A percentile compares a stretch with the other conserved stretches of the same genome.
These are phyloP conservation scores for Bucorvus abyssinicus DNA, from an alignment of 2,797 vertebrate species.

Conservation along the genomic window DNA sequence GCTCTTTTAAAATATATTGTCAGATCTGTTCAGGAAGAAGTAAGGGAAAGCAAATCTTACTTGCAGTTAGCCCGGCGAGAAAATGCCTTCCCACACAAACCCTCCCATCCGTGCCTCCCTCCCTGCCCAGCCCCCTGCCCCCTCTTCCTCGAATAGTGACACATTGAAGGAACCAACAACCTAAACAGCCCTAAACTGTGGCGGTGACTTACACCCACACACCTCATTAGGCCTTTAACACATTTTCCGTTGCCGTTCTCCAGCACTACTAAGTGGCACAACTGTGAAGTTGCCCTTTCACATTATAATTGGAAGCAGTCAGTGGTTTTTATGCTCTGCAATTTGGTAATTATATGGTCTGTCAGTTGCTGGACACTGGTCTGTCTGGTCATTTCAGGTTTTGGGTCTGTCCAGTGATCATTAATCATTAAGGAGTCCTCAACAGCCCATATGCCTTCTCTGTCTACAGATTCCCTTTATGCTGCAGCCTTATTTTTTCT, in stretches of 20 bases:
- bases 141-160: background rate
- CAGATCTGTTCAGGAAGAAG: constrained; percentile 12
- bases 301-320: constrained; percentile 62
- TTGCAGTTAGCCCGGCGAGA: background rate
- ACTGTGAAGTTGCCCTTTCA: constrained; percentile 41
- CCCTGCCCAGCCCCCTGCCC: too few relatives aligned
- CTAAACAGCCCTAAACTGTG: constrained; percentile 35
- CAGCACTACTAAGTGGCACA: background rate
- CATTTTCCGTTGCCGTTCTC: constrained; percentile 61
- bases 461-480: background rate
- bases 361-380: constrained; percentile 34
- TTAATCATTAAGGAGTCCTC: background rate
- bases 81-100: background rate
- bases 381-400: background rate
- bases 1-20: constrained; percentile 1
- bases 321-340: constrained; percentile 52
- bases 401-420: background rate
- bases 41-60: constrained; percentile 9
- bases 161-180: constrained; percentile 41
- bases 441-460: background rate
- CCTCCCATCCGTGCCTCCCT: background rate
- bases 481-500: background rate
- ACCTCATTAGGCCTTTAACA: constrained; percentile 72
- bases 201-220: constrained; percentile 54
- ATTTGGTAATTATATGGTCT: constrained; percentile 53